Evolutionary conservation across 1,140 invertebrate genomes (phyloP).

Genomic region (Cryptotermes secundus): DNA sequence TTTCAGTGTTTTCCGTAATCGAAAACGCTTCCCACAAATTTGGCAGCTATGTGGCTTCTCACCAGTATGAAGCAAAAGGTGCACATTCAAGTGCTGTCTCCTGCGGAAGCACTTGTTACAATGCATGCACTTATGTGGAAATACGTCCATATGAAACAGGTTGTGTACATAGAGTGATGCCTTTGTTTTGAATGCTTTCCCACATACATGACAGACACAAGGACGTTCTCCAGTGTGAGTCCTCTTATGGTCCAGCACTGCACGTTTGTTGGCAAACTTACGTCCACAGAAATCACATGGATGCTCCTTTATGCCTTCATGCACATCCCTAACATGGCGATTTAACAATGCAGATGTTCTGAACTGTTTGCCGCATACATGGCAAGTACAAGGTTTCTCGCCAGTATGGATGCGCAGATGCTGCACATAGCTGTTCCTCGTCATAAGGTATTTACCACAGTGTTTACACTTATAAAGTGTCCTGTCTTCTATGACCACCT

Average conservation of each 20-base stretch:
- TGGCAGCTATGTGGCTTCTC: constrained; percentile 65
- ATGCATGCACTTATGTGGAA: constrained; percentile 59
- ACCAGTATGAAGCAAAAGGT: constrained; percentile 63
- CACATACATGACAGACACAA: constrained; percentile 60
- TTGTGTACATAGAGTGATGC: constrained; percentile 55
- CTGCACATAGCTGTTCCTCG: constrained; percentile 59
- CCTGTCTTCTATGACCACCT: constrained; percentile 49
- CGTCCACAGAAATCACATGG: constrained; percentile 56
- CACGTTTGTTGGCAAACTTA: constrained; percentile 54
- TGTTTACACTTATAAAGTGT: constrained; percentile 57
- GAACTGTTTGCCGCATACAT: constrained; percentile 73
- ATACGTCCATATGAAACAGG: constrained; percentile 53
- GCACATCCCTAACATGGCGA: constrained; percentile 62
- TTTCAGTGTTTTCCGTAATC: constrained; percentile 51
- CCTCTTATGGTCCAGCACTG: constrained; percentile 53
- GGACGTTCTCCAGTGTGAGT: constrained; percentile 65
- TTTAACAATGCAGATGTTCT: constrained; percentile 60
- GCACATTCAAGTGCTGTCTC: constrained; percentile 56
- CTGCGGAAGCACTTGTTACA: constrained; percentile 64
- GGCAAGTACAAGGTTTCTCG: constrained; percentile 70
- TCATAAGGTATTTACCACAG: constrained; percentile 60
- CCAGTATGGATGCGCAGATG: constrained; percentile 68
- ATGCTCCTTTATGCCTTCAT: constrained; percentile 60
- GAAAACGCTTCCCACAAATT: constrained; percentile 58
- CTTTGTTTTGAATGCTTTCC: constrained; percentile 57